phyloP scores from a whole-genome alignment of 2,113 vertebrate species.

The Papio anubis region DNA sequence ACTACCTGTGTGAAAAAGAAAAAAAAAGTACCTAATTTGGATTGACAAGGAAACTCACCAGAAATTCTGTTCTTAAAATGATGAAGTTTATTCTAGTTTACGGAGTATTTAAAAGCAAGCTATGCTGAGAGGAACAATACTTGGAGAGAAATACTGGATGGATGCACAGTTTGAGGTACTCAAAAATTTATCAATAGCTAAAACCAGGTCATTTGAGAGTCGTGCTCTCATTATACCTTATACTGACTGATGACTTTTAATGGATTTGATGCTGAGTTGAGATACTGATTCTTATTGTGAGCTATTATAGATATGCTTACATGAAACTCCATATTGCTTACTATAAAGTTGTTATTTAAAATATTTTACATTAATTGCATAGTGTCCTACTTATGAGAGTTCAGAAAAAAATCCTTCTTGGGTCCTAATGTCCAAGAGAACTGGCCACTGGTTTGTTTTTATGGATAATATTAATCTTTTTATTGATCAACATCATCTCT shows the following conservation, averaged over 20 bases:
- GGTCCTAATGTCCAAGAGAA: background rate
- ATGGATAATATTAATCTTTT: background rate
- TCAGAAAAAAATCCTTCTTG: background rate
- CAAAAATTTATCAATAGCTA: background rate
- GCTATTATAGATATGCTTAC: background rate
- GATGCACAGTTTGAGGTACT: constrained; percentile 8
- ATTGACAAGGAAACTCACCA: background rate
- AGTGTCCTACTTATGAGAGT: background rate
- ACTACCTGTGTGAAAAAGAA: background rate
- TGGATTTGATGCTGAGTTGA: background rate
- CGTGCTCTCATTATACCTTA: background rate
- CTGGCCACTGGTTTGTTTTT: background rate
- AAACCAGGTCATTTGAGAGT: constrained; percentile 13
- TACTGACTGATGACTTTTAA: constrained; percentile 33
- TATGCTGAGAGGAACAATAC: background rate
- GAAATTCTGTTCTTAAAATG: background rate
- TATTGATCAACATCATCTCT: background rate
- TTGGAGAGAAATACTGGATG: background rate
- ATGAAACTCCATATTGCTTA: background rate
- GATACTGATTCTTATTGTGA: background rate
- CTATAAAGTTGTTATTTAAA: background rate
- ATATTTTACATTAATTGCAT: background rate
- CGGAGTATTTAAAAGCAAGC: background rate
- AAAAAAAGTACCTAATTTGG: background rate
- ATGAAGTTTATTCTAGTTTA: background rate